Base-by-base conservation (phyloP, 2,113 vertebrate genomes). In the Xyliphius kryptos region DNA sequence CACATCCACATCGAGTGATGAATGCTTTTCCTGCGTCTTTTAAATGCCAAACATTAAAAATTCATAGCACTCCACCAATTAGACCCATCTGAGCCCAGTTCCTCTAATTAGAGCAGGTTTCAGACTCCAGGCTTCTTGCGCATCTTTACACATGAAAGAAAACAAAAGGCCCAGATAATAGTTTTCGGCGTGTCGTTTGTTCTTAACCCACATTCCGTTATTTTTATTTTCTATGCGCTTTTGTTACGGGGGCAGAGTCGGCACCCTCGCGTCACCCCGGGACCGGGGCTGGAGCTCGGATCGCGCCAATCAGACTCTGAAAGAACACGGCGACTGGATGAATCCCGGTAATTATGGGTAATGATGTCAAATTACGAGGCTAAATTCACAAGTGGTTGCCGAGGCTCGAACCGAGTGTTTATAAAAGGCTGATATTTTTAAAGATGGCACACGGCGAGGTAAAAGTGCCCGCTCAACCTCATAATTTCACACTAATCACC, bases 41-140 rank as follows among this genome's bases (percentile, higher is more conserved):
- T 59, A 69, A 74, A 78, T 61, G 41, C 36, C 41, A 57, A 12
- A 19, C 38, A 56, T 63, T 55, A 66, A 73, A 58, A 67, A 58
- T 22, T 67, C 63, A 70, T 46, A 72, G 68, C 56, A 9, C 32
- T 21, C 38, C 19, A 62, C 47, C 52, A 72, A 74, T 66, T 74
- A 76, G 43, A 17, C 50, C 13, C 32, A 65, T 72, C 41, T 63
- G 50, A 66, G 36, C 16, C 52, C 21, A 26, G 21, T 66, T 67
- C 21, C 38, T 36, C 60, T 56, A 59, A 71, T 69, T 66, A 73
- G 38, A 37, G 36, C 51, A 56, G 5, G 56, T 57, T 59, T 55
- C 65, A 49, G 32, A 37, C 37, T 56, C 58, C 22, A 56, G 46
- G 49, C 19, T 6, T 8, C 54, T 36, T 36, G 44, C 6, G 41